Percentiles rank a stretch among this genome's conserved stretches.
These are phyloP conservation scores for Propsilocerus akamusi DNA, from an alignment of 1,140 invertebrate species.

Conservation along the genomic window DNA sequence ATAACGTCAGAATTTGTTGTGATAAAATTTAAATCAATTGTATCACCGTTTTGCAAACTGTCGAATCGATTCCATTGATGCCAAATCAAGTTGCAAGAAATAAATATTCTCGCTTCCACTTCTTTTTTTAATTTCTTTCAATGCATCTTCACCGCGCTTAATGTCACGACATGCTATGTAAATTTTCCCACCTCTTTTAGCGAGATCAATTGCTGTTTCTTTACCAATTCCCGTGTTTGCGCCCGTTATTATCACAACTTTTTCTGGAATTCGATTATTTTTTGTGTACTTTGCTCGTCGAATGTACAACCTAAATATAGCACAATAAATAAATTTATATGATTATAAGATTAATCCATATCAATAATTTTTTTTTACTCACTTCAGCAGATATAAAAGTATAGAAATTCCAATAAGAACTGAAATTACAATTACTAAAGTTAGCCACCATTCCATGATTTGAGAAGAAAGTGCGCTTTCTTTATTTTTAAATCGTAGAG, in stretches of 20 bases:
- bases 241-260: constrained; percentile 70
- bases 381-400: background rate
- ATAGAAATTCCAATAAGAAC: background rate
- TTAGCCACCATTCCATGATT: no score
- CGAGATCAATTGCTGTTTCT: constrained; percentile 56
- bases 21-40: no score
- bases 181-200: constrained; percentile 51
- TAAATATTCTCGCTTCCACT: constrained; percentile 63
- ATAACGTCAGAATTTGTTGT: no score
- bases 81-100: constrained; percentile 63
- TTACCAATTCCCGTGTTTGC: constrained; percentile 76
- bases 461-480: no score
- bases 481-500: no score
- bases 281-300: background rate
- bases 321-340: no score
- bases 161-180: constrained; percentile 69
- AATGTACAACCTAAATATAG: no score
- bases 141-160: constrained; percentile 36
- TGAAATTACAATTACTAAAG: background rate
- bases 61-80: constrained; percentile 55
- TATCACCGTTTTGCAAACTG: constrained; percentile 40
- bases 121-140: constrained; percentile 51
- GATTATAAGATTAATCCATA: no score
- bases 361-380: no score
- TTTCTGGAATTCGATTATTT: constrained; percentile 29